Conservation (phyloP, 2,888 invertebrate species). For the Dasypogon diadema region DNA sequence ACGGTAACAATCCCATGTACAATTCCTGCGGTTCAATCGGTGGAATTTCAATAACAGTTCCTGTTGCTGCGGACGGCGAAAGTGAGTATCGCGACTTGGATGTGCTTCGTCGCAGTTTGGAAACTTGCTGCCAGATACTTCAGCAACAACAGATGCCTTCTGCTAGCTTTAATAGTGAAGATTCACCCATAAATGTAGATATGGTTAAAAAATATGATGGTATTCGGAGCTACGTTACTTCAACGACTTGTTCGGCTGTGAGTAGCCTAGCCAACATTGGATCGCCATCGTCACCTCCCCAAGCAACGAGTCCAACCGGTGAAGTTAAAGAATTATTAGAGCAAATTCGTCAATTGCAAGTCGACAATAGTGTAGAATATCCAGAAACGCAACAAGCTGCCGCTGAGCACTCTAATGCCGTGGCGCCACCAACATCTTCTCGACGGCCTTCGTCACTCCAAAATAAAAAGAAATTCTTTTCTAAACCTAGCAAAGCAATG, state of each 20-base stretch:
- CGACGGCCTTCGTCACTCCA: conserved; percentile 64
- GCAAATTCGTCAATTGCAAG: conserved; percentile 78
- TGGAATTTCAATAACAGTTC: conserved; percentile 63
- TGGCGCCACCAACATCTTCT: conserved; percentile 60
- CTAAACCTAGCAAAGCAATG: conserved; percentile 74
- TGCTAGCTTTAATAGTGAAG: conserved; percentile 58
- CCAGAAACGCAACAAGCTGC: conserved; percentile 58
- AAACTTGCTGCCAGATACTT: conserved; percentile 66
- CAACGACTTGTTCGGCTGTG: conserved; percentile 75
- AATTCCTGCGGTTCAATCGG: conserved; percentile 64
- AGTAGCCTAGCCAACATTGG: conserved; percentile 77
- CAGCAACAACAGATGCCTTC: conserved; percentile 61
- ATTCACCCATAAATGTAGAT: conserved; percentile 60
- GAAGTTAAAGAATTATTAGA: conserved; percentile 80
- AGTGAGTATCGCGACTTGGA: conserved; percentile 62
- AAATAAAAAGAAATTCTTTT: conserved; percentile 69
- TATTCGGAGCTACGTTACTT: conserved; percentile 67
- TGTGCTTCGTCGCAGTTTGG: conserved; percentile 63
- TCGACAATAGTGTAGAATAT: conserved; percentile 69
- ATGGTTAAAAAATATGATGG: conserved; percentile 61
- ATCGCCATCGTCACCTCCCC: conserved; percentile 81
- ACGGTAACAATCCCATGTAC: conserved; percentile 60
- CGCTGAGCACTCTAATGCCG: conserved; percentile 59
- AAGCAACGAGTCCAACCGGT: conserved; percentile 84
- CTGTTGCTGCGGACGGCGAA: conserved; percentile 60